A percentile compares a stretch with the other conserved stretches of the same genome.
These are phyloP conservation scores for Acrobasis repandana DNA, from an alignment of 2,888 invertebrate genomes.

Conservation along the genomic window DNA sequence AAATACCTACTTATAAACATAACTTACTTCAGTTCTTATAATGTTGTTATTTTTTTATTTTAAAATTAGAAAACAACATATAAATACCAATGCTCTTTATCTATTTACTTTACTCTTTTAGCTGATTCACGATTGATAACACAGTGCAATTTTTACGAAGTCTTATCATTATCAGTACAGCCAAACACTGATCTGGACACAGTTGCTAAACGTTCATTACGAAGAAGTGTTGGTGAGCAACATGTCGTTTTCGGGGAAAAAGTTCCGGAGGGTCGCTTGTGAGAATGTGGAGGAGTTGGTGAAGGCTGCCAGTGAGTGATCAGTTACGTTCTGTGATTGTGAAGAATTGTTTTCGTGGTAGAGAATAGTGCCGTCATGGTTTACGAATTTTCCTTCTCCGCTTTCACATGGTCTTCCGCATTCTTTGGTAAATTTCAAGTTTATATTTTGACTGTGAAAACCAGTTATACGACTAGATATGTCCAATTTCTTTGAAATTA, in stretches of 20 bases:
- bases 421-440: no score
- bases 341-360: no score
- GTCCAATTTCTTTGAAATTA: no score
- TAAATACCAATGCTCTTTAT: background rate
- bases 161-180: conserved; percentile 15
- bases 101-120: background rate
- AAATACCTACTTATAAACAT: no score
- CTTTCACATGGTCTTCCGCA: no score
- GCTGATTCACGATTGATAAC: conserved; percentile 12
- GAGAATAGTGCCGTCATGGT: no score
- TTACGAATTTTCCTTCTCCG: no score
- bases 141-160: conserved; percentile 4
- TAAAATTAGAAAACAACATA: background rate
- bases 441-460: no score
- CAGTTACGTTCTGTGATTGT: background rate
- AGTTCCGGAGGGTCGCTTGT: conserved; percentile 51
- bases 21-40: no score
- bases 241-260: conserved; percentile 68
- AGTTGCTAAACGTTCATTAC: background rate
- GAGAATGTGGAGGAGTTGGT: conserved; percentile 61
- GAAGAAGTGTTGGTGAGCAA: conserved; percentile 9
- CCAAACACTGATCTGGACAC: background rate
- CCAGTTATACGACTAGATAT: no score
- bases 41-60: background rate
- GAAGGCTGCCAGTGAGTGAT: conserved; percentile 55